Evolutionary conservation across 2,797 vertebrate genomes (phyloP).

Genomic region (Clarias fuscus): DNA sequence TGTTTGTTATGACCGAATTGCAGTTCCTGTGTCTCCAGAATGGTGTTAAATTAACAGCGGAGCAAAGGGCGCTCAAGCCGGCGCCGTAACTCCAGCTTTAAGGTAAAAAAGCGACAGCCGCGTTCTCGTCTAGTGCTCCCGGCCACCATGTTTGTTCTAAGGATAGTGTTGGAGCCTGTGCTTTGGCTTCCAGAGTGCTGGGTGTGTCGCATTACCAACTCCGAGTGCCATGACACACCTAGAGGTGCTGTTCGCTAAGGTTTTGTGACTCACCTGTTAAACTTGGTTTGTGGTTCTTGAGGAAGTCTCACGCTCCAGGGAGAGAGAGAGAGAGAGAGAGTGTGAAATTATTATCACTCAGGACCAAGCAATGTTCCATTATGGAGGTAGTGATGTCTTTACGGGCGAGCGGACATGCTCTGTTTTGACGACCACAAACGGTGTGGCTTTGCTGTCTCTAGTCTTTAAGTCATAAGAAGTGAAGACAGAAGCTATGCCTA

Average conservation of each 20-base stretch:
- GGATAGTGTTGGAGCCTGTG: neutral
- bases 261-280: conserved; percentile 43
- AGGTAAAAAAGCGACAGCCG: neutral
- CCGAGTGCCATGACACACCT: conserved; percentile 45
- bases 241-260: conserved; percentile 24
- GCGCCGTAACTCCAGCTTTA: neutral
- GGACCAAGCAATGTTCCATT: neutral
- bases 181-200: conserved; percentile 6
- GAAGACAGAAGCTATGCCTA: neutral
- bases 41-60: conserved; percentile 26
- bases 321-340: neutral
- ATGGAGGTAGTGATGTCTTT: neutral
- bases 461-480: neutral
- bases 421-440: neutral
- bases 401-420: neutral
- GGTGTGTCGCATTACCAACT: conserved; percentile 51
- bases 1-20: conserved; percentile 4
- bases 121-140: neutral
- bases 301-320: neutral
- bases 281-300: neutral
- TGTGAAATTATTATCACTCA: neutral
- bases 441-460: no score
- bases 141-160: neutral
- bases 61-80: conserved; percentile 4
- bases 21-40: neutral